phyloP scores from a whole-genome alignment of 2,113 vertebrate species.

The Gobius niger region DNA sequence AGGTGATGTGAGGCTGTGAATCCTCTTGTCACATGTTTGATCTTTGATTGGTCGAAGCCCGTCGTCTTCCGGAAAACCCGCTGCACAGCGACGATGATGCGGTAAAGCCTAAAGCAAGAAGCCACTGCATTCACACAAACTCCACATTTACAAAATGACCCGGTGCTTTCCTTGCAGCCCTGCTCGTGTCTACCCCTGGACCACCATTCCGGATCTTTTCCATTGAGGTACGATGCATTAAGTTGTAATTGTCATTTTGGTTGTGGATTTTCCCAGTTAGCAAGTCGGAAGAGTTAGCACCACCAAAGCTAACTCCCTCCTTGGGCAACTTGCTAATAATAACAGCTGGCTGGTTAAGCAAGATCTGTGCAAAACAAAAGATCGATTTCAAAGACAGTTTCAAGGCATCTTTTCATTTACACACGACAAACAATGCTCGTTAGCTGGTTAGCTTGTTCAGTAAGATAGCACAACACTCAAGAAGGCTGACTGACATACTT shows the following conservation, averaged over 20 bases:
- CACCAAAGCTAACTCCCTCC: conserved; percentile 25
- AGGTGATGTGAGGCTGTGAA: not conserved
- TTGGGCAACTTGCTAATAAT: conserved; percentile 7
- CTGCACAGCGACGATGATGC: conserved; percentile 25
- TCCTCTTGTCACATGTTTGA: conserved; percentile 23
- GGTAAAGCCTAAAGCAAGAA: conserved; percentile 37
- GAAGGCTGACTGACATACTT: not conserved
- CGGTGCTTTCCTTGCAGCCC: fast-evolving
- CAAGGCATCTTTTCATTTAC: not conserved
- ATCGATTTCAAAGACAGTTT: not conserved
- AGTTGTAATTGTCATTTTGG: not conserved
- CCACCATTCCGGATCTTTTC: not conserved
- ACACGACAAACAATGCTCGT: not conserved
- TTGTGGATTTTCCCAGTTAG: not conserved
- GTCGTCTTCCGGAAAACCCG: conserved; percentile 40
- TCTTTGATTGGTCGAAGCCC: conserved; percentile 37
- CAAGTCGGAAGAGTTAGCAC: conserved; percentile 38
- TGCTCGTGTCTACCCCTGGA: fast-evolving
- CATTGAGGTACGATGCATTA: not conserved
- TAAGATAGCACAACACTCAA: not conserved
- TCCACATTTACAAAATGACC: not conserved
- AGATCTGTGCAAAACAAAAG: fast-evolving
- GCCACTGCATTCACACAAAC: conserved; percentile 35
- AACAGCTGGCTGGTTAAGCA: not conserved
- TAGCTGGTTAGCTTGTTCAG: conserved; percentile 15